phyloP scores from a whole-genome alignment of 1,140 invertebrate species.

The honey bee (Apis mellifera) region DNA sequence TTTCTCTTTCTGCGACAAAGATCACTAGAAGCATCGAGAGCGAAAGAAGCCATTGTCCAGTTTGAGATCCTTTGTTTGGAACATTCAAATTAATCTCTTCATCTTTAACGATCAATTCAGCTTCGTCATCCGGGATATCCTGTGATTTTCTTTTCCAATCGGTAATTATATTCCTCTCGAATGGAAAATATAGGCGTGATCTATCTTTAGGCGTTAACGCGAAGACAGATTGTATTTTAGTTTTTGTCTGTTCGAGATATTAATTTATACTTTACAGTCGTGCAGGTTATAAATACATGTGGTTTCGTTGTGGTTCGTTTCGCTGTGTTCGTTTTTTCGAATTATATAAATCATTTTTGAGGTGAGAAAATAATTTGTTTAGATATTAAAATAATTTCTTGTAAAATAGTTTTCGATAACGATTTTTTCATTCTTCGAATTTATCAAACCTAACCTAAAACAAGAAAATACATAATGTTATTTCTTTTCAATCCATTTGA shows the following conservation, averaged over 20 bases:
- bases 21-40: constrained; percentile 26
- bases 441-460: not conserved
- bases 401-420: no score
- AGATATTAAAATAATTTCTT: no score
- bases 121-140: constrained; percentile 40
- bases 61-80: constrained; percentile 54
- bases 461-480: not conserved
- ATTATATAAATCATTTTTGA: no score
- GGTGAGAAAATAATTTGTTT: no score
- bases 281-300: no score
- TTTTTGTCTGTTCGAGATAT: not conserved
- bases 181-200: not conserved
- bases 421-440: not conserved
- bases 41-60: constrained; percentile 46
- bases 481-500: not conserved
- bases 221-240: not conserved
- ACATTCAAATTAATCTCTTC: constrained; percentile 15
- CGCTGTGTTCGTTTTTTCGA: no score
- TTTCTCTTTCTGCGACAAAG: constrained; percentile 31
- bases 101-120: constrained; percentile 14
- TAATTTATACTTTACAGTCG: not conserved
- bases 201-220: not conserved
- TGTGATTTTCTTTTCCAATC: constrained; percentile 8
- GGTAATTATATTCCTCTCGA: not conserved
- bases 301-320: no score